A percentile compares a stretch with the other conserved stretches of the same genome.
Conservation (phyloP, 2,797 vertebrate species). For the Macropus fuliginosus region DNA sequence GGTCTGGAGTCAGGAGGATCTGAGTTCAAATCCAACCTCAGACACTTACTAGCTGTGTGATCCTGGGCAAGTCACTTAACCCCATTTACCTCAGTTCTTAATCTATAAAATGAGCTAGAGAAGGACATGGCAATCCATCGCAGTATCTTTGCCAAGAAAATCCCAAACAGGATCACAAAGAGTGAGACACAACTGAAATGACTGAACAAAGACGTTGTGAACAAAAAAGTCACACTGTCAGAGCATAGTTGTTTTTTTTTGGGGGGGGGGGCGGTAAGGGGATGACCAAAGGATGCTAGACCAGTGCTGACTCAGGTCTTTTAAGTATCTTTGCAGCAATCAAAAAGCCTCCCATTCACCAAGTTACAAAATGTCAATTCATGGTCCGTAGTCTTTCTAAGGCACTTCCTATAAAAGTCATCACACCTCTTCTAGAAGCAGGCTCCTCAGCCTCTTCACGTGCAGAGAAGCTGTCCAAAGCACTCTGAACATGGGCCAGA, state of each 20-base stretch:
- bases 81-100: not conserved
- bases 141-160: not conserved
- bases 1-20: not conserved
- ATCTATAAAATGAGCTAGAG: not conserved
- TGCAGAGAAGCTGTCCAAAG: not conserved
- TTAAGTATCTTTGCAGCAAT: not conserved
- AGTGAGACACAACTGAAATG: not conserved
- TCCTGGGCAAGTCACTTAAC: not conserved
- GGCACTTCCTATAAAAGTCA: not conserved
- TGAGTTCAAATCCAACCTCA: not conserved
- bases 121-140: not conserved
- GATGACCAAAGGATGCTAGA: not conserved
- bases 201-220: not conserved
- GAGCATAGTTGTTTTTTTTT: not conserved
- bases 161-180: not conserved
- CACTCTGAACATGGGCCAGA: not conserved
- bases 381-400: not conserved
- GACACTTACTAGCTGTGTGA: not conserved
- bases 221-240: not conserved
- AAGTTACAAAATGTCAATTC: not conserved
- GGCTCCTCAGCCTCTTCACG: not conserved
- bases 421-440: not conserved
- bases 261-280: not conserved
- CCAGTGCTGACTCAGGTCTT: not conserved
- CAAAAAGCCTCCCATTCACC: not conserved